These are phyloP conservation scores for Rhagonycha fulva DNA, from an alignment of 2,888 invertebrate genomes.

Conservation along the genomic window DNA sequence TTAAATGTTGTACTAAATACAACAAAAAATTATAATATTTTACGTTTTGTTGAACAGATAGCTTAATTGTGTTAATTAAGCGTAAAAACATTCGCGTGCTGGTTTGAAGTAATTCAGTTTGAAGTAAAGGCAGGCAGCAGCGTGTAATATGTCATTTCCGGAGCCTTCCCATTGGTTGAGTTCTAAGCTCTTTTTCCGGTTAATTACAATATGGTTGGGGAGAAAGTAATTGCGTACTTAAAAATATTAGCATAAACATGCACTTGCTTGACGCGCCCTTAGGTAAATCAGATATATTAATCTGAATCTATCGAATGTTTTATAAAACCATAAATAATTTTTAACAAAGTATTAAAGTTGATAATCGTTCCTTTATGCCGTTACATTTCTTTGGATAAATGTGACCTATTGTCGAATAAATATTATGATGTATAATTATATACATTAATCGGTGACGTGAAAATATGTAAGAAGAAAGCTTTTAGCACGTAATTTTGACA, in stretches of 20 bases:
- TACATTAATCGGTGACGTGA: not conserved
- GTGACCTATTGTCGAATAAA: not conserved
- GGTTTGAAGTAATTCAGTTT: constrained; percentile 21
- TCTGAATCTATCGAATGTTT: not conserved
- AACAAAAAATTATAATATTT: constrained; percentile 8
- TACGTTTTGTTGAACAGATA: constrained; percentile 23
- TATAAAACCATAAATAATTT: not conserved
- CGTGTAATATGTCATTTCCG: constrained; percentile 41
- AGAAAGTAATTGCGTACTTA: constrained; percentile 18
- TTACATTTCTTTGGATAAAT: not conserved
- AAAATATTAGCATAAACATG: not conserved
- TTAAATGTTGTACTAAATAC: not conserved
- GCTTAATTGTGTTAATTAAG: constrained; percentile 14
- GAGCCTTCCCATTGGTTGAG: constrained; percentile 35
- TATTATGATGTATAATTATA: not conserved
- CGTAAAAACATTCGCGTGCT: constrained; percentile 25
- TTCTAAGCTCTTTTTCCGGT: constrained; percentile 37
- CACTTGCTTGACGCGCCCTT: not conserved
- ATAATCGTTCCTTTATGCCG: not conserved
- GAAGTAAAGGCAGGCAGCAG: constrained; percentile 28
- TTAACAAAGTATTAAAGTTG: not conserved
- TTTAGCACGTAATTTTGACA: not conserved
- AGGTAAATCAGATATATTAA: constrained; percentile 7
- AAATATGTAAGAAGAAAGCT: not conserved
- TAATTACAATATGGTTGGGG: constrained; percentile 32